Evolutionary conservation across 1,140 invertebrate genomes (phyloP).

Genomic region (Bombus sibiricus): DNA sequence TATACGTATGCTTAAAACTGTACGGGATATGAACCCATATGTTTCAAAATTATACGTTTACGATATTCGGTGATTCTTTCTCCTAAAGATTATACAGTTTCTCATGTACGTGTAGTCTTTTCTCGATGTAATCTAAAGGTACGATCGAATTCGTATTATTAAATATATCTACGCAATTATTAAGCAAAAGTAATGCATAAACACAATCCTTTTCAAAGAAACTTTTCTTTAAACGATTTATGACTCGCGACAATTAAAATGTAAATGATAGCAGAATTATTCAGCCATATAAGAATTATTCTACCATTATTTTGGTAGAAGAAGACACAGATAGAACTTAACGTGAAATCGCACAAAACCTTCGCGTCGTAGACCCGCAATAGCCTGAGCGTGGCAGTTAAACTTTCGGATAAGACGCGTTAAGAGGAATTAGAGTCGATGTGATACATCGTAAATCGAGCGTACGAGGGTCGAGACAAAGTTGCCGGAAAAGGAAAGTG

Average conservation of each 20-base stretch:
- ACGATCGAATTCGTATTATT: too few species aligned
- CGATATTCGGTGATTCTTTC: too few species aligned
- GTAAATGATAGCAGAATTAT: neutral
- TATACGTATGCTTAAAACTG: neutral
- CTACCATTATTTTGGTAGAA: too few species aligned
- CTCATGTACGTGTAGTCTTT: too few species aligned
- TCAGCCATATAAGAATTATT: too few species aligned
- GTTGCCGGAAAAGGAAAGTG: neutral
- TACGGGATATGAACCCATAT: neutral
- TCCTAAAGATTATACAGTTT: too few species aligned
- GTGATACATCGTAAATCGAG: neutral
- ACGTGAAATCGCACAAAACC: neutral
- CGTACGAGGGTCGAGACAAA: neutral
- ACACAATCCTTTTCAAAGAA: too few species aligned
- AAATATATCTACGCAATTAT: too few species aligned
- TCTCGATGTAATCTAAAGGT: too few species aligned
- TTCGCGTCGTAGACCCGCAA: neutral
- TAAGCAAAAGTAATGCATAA: too few species aligned
- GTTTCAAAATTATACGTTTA: too few species aligned
- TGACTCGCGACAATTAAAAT: neutral
- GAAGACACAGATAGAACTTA: neutral
- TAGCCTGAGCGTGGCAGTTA: neutral
- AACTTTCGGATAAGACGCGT: neutral
- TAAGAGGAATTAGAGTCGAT: conserved; percentile 18
- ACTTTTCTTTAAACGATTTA: neutral